Conservation (phyloP, 2,888 invertebrate genomes). For the Allolobophora icterica region DNA sequence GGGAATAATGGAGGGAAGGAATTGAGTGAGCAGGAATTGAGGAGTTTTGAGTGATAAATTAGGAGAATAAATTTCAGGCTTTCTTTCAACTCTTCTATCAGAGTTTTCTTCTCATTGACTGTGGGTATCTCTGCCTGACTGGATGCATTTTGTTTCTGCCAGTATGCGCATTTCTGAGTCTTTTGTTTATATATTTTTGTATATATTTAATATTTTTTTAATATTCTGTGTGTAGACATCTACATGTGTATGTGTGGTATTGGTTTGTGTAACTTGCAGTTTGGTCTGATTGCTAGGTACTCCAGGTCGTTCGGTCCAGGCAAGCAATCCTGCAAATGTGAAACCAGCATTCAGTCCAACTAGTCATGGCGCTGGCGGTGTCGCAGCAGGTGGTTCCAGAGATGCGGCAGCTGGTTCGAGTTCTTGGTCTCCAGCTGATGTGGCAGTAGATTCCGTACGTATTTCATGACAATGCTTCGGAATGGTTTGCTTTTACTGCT, state of each 20-base stretch:
- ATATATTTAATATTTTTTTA: no score
- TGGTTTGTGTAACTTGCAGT: conserved; percentile 1
- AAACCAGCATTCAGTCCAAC: not conserved
- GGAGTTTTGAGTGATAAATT: no score
- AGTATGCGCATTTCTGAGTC: not conserved
- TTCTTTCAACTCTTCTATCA: not conserved
- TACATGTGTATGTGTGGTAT: not conserved
- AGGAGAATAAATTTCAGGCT: not conserved
- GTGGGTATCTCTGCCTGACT: not conserved
- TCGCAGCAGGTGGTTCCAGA: not conserved
- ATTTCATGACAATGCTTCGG: not conserved
- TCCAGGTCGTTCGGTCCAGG: not conserved
- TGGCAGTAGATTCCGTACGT: not conserved
- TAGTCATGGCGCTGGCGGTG: not conserved
- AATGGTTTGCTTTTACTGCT: no score
- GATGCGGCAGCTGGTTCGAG: not conserved
- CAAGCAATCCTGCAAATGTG: not conserved
- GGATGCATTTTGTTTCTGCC: not conserved
- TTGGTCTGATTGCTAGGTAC: not conserved
- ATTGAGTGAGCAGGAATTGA: no score
- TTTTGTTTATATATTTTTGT: not conserved
- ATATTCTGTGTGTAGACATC: not conserved
- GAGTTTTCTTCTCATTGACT: not conserved
- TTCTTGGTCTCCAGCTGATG: not conserved
- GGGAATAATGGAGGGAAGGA: no score